Percentiles rank a stretch among this genome's conserved stretches.
Conservation (phyloP, 2,113 vertebrate genomes). For the Orientallactaga bullata region DNA sequence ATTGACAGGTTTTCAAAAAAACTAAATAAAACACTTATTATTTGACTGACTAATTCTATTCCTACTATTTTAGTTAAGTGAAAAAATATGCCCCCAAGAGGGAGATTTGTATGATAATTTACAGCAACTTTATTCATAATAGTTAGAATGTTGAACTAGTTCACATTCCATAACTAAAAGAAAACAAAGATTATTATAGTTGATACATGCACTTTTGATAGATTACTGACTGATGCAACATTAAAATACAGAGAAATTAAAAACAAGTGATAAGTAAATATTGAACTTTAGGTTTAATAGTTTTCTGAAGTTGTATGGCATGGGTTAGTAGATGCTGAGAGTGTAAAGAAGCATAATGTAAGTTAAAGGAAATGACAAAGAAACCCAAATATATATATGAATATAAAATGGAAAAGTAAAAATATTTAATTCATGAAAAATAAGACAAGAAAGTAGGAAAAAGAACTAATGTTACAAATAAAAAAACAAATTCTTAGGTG, state of each 20-base stretch:
- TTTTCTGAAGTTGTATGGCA: slow-evolving; percentile 39
- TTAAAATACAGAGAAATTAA: background rate
- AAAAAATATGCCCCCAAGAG: background rate
- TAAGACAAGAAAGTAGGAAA: background rate
- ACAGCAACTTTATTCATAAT: background rate
- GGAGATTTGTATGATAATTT: background rate
- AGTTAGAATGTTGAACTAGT: slow-evolving; percentile 1
- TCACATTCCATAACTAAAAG: background rate
- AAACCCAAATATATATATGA: background rate
- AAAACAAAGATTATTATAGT: background rate
- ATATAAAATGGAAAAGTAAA: background rate
- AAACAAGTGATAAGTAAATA: background rate
- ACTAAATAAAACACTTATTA: background rate
- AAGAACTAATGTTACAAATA: background rate
- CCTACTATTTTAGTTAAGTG: background rate
- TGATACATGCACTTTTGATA: background rate
- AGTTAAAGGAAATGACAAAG: background rate
- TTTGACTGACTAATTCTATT: background rate
- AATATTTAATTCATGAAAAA: background rate
- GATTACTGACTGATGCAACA: background rate
- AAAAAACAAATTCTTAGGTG: background rate
- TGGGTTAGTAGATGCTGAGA: background rate
- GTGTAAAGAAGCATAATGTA: background rate
- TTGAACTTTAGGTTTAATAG: background rate
- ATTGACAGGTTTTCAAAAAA: slow-evolving; percentile 25